These are phyloP conservation scores for Nipponia nippon DNA, from an alignment of 2,113 vertebrate species.

Conservation along the genomic window DNA sequence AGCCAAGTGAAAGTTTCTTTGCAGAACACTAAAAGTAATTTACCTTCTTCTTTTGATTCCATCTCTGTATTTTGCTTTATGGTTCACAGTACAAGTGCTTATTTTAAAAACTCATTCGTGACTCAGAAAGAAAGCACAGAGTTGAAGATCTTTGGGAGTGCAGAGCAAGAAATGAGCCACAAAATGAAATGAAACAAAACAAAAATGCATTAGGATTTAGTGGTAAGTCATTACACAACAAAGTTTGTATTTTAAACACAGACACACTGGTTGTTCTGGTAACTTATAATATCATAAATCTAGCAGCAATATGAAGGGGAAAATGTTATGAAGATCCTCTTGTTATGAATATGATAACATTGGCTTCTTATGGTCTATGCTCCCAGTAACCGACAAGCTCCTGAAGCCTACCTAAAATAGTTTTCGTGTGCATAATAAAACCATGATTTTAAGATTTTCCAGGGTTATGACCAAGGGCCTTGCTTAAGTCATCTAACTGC, in stretches of 20 bases:
- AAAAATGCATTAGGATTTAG: slow-evolving; percentile 42
- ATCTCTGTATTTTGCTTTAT: slow-evolving; percentile 75
- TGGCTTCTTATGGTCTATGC: not conserved
- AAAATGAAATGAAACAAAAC: slow-evolving; percentile 57
- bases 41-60: slow-evolving; percentile 74
- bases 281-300: slow-evolving; percentile 20
- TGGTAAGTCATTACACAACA: slow-evolving; percentile 9
- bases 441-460: not conserved
- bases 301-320: not conserved
- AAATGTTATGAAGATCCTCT: not conserved
- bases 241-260: slow-evolving; percentile 44
- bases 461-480: not conserved
- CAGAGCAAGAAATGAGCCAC: slow-evolving; percentile 51
- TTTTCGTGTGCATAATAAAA: not conserved
- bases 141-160: slow-evolving; percentile 27
- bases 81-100: slow-evolving; percentile 75
- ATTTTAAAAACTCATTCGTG: slow-evolving; percentile 74
- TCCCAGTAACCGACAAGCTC: not conserved
- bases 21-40: slow-evolving; percentile 76
- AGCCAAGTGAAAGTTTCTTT: slow-evolving; percentile 76
- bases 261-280: not conserved
- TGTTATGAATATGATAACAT: not conserved
- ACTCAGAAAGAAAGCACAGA: slow-evolving; percentile 50
- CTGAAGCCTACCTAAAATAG: not conserved
- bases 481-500: not conserved